phyloP scores from a whole-genome alignment of 2,888 invertebrate genomes.

The Ornithoptera priamus region DNA sequence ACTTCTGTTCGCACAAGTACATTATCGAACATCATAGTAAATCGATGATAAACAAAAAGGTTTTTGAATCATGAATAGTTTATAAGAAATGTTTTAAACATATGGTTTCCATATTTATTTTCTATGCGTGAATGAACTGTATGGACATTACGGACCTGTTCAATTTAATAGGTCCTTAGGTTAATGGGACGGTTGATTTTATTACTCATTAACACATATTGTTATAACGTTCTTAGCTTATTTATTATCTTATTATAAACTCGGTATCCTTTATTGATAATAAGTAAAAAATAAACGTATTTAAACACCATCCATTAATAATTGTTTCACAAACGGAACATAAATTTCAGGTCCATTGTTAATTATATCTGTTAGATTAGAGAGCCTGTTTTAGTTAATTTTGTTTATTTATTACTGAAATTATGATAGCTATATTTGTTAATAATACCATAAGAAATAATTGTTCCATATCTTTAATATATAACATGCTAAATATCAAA shows the following conservation, averaged over 20 bases:
- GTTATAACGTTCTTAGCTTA: neutral
- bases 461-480: neutral
- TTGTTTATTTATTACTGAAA: too few relatives aligned
- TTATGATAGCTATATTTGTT: too few relatives aligned
- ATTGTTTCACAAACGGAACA: too few relatives aligned
- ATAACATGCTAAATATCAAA: neutral
- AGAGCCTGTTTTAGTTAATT: too few relatives aligned
- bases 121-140: slow-evolving; percentile 1
- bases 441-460: neutral
- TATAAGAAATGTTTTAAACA: neutral
- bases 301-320: neutral
- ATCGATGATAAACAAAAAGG: neutral
- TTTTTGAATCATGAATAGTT: neutral
- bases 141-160: slow-evolving; percentile 9
- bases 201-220: slow-evolving; percentile 9
- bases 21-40: neutral
- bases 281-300: neutral
- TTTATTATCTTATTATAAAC: neutral
- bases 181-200: slow-evolving; percentile 1
- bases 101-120: neutral
- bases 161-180: slow-evolving; percentile 6
- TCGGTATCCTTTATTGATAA: neutral
- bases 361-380: too few relatives aligned
- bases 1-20: neutral
- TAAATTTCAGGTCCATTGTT: too few relatives aligned